These are phyloP conservation scores for Megathymus violae DNA, from an alignment of 1,140 invertebrate genomes.

Conservation along the genomic window DNA sequence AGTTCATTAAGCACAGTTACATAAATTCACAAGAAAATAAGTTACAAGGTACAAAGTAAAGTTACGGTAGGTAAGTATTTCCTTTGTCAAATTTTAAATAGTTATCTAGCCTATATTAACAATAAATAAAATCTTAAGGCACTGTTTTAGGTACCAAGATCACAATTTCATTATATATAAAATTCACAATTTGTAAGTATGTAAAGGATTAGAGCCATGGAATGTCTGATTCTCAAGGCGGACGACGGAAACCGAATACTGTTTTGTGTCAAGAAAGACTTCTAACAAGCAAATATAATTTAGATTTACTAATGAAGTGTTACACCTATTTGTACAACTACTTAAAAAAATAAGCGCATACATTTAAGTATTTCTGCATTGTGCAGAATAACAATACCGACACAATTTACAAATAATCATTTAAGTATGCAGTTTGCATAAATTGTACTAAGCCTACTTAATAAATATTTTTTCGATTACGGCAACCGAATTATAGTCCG, in stretches of 20 bases:
- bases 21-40: conserved; percentile 57
- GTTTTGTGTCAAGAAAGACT: conserved; percentile 50
- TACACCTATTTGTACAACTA: conserved; percentile 66
- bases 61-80: conserved; percentile 40
- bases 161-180: conserved; percentile 72
- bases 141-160: conserved; percentile 78
- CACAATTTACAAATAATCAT: conserved; percentile 81
- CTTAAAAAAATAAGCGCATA: conserved; percentile 82
- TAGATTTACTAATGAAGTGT: conserved; percentile 64
- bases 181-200: conserved; percentile 50
- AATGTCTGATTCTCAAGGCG: conserved; percentile 70
- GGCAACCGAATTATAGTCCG: conserved; percentile 47
- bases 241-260: conserved; percentile 45
- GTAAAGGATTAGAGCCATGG: conserved; percentile 65
- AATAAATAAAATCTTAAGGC: conserved; percentile 83
- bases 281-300: conserved; percentile 46
- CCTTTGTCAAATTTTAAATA: conserved; percentile 74
- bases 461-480: conserved; percentile 71
- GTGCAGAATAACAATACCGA: conserved; percentile 83
- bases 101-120: conserved; percentile 76
- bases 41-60: conserved; percentile 63
- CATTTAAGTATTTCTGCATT: conserved; percentile 83
- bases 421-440: conserved; percentile 66
- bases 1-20: conserved; percentile 41
- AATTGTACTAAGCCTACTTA: conserved; percentile 67